A percentile compares a stretch with the other conserved stretches of the same genome.
Evolutionary conservation across 2,888 invertebrate genomes (phyloP).

Genomic region (Pollenia labialis): DNA sequence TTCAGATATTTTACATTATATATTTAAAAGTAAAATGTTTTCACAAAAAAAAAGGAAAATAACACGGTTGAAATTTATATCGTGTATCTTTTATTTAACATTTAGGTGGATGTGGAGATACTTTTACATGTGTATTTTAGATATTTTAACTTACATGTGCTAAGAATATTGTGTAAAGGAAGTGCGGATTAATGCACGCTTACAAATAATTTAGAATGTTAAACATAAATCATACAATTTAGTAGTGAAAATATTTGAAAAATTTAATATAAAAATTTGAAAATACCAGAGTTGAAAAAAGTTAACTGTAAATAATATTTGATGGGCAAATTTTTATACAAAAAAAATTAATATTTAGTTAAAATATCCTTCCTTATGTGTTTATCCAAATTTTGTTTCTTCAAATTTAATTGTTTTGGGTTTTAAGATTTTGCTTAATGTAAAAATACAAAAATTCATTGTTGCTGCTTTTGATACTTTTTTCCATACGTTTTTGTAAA

Average conservation of each 20-base stretch:
- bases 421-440: too few species aligned
- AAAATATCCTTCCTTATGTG: too few species aligned
- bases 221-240: slow-evolving; percentile 1
- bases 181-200: too few species aligned
- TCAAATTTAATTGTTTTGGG: too few species aligned
- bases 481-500: not conserved
- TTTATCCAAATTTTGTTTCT: too few species aligned
- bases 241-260: not conserved
- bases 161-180: not conserved
- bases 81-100: slow-evolving; percentile 10
- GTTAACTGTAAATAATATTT: too few species aligned
- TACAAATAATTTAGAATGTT: not conserved
- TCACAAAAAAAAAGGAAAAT: slow-evolving; percentile 16
- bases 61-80: slow-evolving; percentile 31
- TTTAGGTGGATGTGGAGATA: not conserved
- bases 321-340: too few species aligned
- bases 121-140: not conserved
- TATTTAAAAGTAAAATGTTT: not conserved
- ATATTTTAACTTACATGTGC: not conserved
- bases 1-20: slow-evolving; percentile 15
- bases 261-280: too few species aligned
- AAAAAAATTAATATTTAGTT: too few species aligned
- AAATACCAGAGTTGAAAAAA: too few species aligned
- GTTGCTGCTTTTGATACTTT: not conserved
- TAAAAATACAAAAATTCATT: not conserved